These are phyloP conservation scores for Echinops telfairi DNA, from an alignment of 2,113 vertebrate species.

Conservation along the genomic window DNA sequence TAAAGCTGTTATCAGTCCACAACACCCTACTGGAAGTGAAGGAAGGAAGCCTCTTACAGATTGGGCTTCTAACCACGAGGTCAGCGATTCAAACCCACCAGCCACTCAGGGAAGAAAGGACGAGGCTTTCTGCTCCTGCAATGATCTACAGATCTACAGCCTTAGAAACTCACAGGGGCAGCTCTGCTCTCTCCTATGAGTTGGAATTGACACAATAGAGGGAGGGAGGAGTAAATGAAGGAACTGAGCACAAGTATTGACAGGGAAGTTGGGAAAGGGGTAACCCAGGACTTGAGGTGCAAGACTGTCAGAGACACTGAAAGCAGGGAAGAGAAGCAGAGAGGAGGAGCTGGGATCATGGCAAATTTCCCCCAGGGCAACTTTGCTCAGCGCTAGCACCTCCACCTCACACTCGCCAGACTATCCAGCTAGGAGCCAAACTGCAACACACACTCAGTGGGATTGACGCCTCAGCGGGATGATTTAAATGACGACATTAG, in stretches of 20 bases:
- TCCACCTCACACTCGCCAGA: neutral
- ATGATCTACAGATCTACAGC: too few species aligned
- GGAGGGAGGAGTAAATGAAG: neutral
- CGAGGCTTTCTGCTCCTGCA: too few species aligned
- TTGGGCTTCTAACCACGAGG: neutral
- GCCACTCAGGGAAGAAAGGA: neutral
- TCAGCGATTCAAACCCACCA: neutral
- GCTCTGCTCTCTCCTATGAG: neutral
- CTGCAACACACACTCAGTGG: neutral
- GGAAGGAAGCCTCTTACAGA: too few species aligned
- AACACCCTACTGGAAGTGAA: neutral
- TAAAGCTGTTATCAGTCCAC: slow-evolving; percentile 15
- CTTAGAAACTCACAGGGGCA: neutral
- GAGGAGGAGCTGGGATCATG: neutral
- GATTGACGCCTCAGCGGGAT: slow-evolving; percentile 15
- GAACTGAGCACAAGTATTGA: slow-evolving; percentile 4
- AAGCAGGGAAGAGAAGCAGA: neutral
- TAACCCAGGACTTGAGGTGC: neutral
- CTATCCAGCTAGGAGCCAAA: neutral
- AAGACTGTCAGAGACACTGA: slow-evolving; percentile 7
- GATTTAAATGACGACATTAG: slow-evolving; percentile 4
- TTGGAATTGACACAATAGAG: neutral
- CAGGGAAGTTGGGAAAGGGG: neutral
- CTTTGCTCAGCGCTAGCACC: slow-evolving; percentile 16
- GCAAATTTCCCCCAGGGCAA: neutral